Evolutionary conservation across 2,888 invertebrate genomes (phyloP).

Genomic region (Drosophila phalerata): DNA sequence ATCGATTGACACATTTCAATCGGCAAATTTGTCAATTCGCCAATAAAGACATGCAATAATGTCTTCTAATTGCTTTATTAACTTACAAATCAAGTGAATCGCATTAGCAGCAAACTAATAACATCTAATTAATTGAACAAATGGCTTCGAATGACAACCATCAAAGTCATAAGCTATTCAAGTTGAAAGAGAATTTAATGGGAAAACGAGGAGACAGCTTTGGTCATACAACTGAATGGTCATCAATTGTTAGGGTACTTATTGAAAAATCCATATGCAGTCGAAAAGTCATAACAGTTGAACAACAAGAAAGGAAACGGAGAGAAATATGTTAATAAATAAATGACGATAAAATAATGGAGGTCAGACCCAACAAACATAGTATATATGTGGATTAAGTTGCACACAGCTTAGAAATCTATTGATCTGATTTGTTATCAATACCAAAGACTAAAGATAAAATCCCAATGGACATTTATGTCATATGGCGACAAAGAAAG

Average conservation of each 20-base stretch:
- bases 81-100: slow-evolving; percentile 37
- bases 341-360: slow-evolving; percentile 44
- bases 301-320: background rate
- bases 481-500: slow-evolving; percentile 47
- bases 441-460: slow-evolving; percentile 23
- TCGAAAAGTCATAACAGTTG: slow-evolving; percentile 24
- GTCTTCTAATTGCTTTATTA: slow-evolving; percentile 37
- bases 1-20: slow-evolving; percentile 17
- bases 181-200: slow-evolving; percentile 1
- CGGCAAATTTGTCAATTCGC: background rate
- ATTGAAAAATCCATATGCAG: slow-evolving; percentile 12
- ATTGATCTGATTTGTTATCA: slow-evolving; percentile 16
- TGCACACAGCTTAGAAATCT: slow-evolving; percentile 3
- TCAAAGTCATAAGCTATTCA: background rate
- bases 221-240: slow-evolving; percentile 26
- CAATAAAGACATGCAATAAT: slow-evolving; percentile 12
- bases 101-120: slow-evolving; percentile 36
- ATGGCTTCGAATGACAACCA: slow-evolving; percentile 30
- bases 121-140: slow-evolving; percentile 54
- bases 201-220: slow-evolving; percentile 5
- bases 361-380: slow-evolving; percentile 43
- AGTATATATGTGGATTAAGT: slow-evolving; percentile 11
- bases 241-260: slow-evolving; percentile 24
- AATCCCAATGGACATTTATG: slow-evolving; percentile 38
- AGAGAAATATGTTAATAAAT: slow-evolving; percentile 50